A percentile compares a stretch with the other conserved stretches of the same genome.
Evolutionary conservation across 64 coral and sea anemone genomes (phyloP).

Genomic region (Montipora sp.): DNA sequence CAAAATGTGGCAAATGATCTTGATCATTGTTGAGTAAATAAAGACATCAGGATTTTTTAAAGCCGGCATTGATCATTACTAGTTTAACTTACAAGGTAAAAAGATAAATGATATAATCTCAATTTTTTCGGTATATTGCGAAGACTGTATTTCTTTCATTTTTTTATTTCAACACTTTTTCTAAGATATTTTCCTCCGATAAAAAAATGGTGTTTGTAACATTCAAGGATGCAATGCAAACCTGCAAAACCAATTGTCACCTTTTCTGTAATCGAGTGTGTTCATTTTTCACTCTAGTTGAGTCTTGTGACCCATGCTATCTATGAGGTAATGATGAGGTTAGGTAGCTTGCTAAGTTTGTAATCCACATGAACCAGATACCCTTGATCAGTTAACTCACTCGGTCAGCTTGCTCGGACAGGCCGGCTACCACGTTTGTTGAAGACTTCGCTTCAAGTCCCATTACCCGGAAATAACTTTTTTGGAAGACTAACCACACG

Average conservation of each 20-base stretch:
- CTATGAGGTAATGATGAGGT: conserved; percentile 66
- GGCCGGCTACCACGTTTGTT: conserved; percentile 1
- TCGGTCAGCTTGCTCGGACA: conserved; percentile 48
- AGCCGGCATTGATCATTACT: neutral
- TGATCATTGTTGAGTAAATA: too few relatives aligned
- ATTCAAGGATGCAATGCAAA: neutral
- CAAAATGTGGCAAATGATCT: too few relatives aligned
- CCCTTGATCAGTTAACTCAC: conserved; percentile 45
- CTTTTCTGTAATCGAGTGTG: conserved; percentile 24
- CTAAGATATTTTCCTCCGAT: too few relatives aligned
- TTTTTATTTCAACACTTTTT: too few relatives aligned
- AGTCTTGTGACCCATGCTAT: conserved; percentile 51
- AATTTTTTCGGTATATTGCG: too few relatives aligned
- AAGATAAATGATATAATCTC: neutral
- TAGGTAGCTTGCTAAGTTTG: conserved; percentile 6
- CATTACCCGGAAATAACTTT: neutral
- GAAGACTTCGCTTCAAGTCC: neutral
- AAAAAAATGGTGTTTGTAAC: neutral
- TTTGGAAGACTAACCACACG: neutral
- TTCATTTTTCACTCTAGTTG: neutral
- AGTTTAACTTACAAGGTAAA: neutral
- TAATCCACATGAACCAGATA: neutral
- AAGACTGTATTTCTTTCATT: too few relatives aligned
- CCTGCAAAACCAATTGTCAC: neutral
- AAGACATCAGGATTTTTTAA: too few relatives aligned